Percentiles rank a stretch among this genome's conserved stretches.
Evolutionary conservation across 2,113 vertebrate genomes (phyloP).

Genomic region (Poicephalus gulielmi): DNA sequence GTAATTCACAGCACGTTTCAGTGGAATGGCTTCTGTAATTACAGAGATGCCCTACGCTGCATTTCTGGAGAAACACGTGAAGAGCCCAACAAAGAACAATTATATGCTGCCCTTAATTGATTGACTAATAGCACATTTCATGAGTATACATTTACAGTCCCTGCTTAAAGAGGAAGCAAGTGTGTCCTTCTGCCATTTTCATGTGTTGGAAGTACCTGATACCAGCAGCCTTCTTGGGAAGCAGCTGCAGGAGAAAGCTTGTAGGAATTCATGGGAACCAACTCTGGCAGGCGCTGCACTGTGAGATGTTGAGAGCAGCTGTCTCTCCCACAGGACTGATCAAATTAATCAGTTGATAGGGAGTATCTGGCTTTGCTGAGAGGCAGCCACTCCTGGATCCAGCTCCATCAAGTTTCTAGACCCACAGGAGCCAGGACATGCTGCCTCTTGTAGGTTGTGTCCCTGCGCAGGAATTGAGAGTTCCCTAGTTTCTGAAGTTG

Average conservation of each 20-base stretch:
- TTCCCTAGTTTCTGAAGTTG: neutral
- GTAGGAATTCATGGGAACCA: neutral
- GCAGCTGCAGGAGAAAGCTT: constrained; percentile 40
- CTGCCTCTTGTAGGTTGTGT: fast-evolving
- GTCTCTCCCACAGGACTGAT: neutral
- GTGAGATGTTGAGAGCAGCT: constrained; percentile 19
- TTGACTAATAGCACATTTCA: constrained; percentile 4
- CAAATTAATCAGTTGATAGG: constrained; percentile 2
- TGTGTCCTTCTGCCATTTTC: neutral
- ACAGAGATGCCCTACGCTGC: fast-evolving
- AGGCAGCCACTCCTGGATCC: neutral
- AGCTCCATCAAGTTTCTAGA: neutral
- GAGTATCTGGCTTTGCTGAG: constrained; percentile 6
- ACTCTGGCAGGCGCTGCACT: neutral
- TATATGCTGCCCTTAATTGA: neutral
- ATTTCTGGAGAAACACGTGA: neutral
- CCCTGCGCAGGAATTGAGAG: neutral
- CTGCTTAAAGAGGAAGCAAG: neutral
- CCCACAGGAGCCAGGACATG: neutral
- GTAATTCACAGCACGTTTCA: neutral
- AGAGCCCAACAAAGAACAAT: constrained; percentile 11
- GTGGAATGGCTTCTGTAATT: neutral
- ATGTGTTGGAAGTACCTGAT: fast-evolving
- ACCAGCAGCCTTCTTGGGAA: neutral
- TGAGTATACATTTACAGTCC: constrained; percentile 3